Evolutionary conservation across 2,888 invertebrate species (phyloP), one percentile per base, ranked within the genome.

Genomic region (Acrobasis suavella): DNA sequence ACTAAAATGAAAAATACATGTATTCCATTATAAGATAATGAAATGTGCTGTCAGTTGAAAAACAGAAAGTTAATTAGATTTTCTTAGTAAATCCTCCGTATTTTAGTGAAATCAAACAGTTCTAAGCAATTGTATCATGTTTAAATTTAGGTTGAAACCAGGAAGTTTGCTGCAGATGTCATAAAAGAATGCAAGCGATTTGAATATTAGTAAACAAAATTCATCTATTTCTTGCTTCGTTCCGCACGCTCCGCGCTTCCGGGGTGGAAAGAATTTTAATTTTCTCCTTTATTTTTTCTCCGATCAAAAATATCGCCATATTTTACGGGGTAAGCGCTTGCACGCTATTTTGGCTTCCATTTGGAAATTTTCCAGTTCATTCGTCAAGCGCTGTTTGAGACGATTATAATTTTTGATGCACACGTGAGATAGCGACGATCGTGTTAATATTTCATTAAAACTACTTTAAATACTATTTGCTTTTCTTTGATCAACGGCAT

Each of bases 291-390:
- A 66, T 72, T 77, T 79, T 85, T 86, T 83, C 76, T 76, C 75
- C 66, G 72, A 75, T 77, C 69, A 68, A 78, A 61, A 80, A 84
- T 82, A 85, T 86, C 76, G 82, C 77, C 86, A 91, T 91, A 92
- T 90, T 91, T 92, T 86, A 89, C 82, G 82, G 81, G 72, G 72
- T 80, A 80, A 74, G 77, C 72, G 73, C 76, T 80, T 80, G 79
- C 84, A 89, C 84, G 89, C 82, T 89, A 88, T 88, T 91, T 85
- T 86, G 81, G 79, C 86, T 90, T 87, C 87, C 85, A 91, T 91
- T 92, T 90, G 87, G 88, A 89, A 86, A 90, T 91, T 91, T 92
- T 91, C 86, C 87, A 89, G 82, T 85, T 69, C 90, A 91, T 92
- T 92, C 89, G 91, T 84, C 82, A 89, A 73, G 86, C 86, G 75